Base-by-base conservation (phyloP, 2,797 vertebrate genomes). In the Enteromius anoplus region DNA sequence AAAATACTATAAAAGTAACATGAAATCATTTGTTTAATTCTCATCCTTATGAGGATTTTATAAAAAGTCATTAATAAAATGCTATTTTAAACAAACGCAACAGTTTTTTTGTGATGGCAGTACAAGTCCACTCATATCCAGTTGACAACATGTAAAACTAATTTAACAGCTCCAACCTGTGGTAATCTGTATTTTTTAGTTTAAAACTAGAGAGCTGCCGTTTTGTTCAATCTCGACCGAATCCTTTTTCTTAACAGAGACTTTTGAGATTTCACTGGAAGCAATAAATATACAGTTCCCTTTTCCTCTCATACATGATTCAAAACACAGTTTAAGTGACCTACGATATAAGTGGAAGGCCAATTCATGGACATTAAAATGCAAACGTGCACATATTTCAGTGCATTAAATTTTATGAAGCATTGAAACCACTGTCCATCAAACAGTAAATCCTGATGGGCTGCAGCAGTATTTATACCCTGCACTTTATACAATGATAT, bases 351-450 rank as follows among this genome's bases (percentile, higher is more conserved):
- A 91, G 91, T 85, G 88, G 93, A 93, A 94, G 93, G 92, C 93
- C 93, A 93, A 91, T 91, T 92, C 92, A 92, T 89, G 89, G 90
- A 86, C 91, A 95, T 95, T 95, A 94, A 95, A 95, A 95, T 95
- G 94, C 94, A 95, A 94, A 94, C 91, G 93, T 62, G 82, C 80
- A 89, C 93, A 94, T 94, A 94, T 95, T 94, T 95, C 91, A 93
- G 90, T 91, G 92, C 91, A 92, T 94, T 93, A 95, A 94, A 94
- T 92, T 95, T 95, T 95, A 95, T 95, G 94, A 95, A 89, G 94
- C 94, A 94, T 94, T 94, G 92, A 94, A 94, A 92, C 93, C 91
- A 83, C 93, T 91, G 87, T 92, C 93, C 92, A 90, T 92, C 90
- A 91, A 91, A 93, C 93, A 92, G 93, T 95, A 95, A 95, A 95